A percentile compares a stretch with the other conserved stretches of the same genome.
These are phyloP conservation scores for Sebastes hopkinsi DNA, from an alignment of 2,797 vertebrate genomes.

Conservation along the genomic window DNA sequence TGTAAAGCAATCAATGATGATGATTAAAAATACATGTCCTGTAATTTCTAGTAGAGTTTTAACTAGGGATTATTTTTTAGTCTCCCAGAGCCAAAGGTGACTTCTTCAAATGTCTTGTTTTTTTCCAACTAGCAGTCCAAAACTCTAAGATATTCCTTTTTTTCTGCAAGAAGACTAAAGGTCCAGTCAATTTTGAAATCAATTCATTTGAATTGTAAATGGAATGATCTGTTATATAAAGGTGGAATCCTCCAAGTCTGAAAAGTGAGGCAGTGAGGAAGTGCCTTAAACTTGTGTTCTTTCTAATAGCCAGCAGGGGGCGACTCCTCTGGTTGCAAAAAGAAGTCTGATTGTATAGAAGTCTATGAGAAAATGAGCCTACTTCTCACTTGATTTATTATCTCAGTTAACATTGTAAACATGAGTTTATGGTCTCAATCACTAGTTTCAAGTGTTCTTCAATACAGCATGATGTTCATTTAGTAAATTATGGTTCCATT, in stretches of 20 bases:
- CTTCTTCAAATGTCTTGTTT: neutral
- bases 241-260: too few relatives aligned
- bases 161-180: neutral
- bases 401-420: rapidly evolving
- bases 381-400: too few relatives aligned
- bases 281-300: too few relatives aligned
- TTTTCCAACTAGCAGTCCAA: neutral
- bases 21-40: neutral
- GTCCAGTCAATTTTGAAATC: neutral
- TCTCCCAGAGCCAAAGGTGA: neutral
- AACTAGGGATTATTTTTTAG: neutral
- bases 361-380: too few relatives aligned
- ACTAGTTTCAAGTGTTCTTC: rapidly evolving
- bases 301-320: too few relatives aligned
- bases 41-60: too few relatives aligned
- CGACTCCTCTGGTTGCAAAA: too few relatives aligned
- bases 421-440: too few relatives aligned
- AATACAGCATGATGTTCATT: too few relatives aligned
- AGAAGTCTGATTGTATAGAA: too few relatives aligned
- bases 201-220: neutral
- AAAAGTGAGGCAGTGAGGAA: too few relatives aligned
- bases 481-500: too few relatives aligned
- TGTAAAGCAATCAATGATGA: neutral
- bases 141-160: neutral
- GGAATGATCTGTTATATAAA: neutral